These are phyloP conservation scores for Amblyraja radiata DNA, from an alignment of 2,797 vertebrate genomes.

Conservation along the genomic window DNA sequence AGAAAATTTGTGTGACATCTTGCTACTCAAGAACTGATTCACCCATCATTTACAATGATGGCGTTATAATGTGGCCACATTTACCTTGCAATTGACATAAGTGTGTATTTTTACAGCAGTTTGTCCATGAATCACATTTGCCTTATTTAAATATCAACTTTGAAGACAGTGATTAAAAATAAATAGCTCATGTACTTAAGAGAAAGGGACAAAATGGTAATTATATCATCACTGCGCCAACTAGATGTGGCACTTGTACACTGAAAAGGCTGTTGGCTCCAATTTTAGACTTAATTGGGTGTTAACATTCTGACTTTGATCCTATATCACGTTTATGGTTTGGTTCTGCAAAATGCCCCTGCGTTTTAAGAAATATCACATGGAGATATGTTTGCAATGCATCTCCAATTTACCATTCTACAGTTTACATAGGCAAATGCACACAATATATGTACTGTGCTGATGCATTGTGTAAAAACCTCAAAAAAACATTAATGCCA, in stretches of 20 bases:
- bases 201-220: conserved; percentile 22
- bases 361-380: not conserved
- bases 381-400: not conserved
- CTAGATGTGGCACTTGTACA: not conserved
- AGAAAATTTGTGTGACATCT: not conserved
- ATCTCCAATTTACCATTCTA: not conserved
- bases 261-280: not conserved
- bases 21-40: not conserved
- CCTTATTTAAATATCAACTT: not conserved
- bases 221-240: not conserved
- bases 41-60: not conserved
- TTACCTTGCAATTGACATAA: not conserved
- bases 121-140: conserved; percentile 1
- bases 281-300: not conserved
- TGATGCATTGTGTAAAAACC: not conserved
- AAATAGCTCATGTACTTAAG: not conserved
- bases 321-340: not conserved
- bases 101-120: not conserved
- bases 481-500: not conserved
- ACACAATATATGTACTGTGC: not conserved
- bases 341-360: not conserved
- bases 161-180: conserved; percentile 29
- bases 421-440: not conserved
- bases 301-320: conserved; percentile 12
- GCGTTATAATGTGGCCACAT: not conserved